Base-by-base conservation (phyloP, 1,140 invertebrate species). In the Drosophila seguyi region DNA sequence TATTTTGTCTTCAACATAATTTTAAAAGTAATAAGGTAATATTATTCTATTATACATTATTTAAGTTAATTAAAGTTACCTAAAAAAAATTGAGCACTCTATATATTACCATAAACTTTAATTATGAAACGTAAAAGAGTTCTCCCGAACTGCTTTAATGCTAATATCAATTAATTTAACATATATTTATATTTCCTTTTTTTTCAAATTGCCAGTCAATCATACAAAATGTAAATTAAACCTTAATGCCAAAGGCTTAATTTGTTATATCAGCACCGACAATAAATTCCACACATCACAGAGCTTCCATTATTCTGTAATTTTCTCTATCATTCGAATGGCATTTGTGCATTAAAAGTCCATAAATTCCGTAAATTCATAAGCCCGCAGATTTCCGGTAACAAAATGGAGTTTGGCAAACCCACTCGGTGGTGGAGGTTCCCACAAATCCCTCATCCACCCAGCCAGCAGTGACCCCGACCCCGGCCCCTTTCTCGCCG, bases 401-500 rank as follows among this genome's bases (percentile, higher is more conserved):
- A 66, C 63, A 67, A 72, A 72, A 72, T 72, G 68, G 68, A 58
- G 68, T 57, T 56, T 25, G 38, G 39, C 63, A 44, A 57, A 42
- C 74, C 74, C 45, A 39, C 73, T 58, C 29, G 38, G 71, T 50
- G 34, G 72, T 25, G 42, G 55, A 65, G 55, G 55, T 44, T 75
- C 56, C 71, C 60, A 75, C 72, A 50, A 48, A 63, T 39, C 42
- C 62, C 50, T 52, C 62, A 29, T 62, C 53, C 72, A 22, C 45
- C 47, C 41, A 25, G 4, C 44, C 44, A 45, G 20, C 48, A 75
- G 52, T 72, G 56, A 61, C 71, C 22, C 48, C 48, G 27, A 50
- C n/a, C 18, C 45, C 34, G 52, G 25, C 20, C 52, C 25, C 45
- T 50, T 52, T 48, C 52, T 22, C 11, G 47, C 41, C 66, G 42